A percentile compares a stretch with the other conserved stretches of the same genome.
phyloP scores from a whole-genome alignment of 2,113 vertebrate species.

The Rhinopithecus roxellana region DNA sequence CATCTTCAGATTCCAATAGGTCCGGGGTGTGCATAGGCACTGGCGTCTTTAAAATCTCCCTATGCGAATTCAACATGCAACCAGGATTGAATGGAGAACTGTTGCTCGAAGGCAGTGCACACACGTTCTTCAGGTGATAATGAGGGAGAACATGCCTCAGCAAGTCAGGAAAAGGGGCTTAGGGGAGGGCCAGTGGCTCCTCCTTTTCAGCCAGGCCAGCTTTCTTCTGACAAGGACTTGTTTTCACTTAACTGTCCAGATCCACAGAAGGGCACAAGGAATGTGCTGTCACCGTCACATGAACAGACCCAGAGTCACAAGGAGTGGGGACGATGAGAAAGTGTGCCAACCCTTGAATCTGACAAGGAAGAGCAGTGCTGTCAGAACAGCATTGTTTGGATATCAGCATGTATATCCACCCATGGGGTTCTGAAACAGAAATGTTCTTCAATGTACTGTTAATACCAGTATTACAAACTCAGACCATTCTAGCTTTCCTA shows the following conservation, averaged over 20 bases:
- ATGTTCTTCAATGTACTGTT: neutral
- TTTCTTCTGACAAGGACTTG: neutral
- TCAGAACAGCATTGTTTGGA: no score
- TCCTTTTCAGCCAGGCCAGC: neutral
- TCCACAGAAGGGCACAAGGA: neutral
- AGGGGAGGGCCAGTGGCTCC: neutral
- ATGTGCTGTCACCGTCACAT: neutral
- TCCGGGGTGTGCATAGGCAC: neutral
- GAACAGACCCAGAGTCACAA: no score
- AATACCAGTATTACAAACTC: neutral
- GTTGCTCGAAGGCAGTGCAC: fast-evolving
- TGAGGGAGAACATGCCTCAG: fast-evolving
- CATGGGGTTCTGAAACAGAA: neutral
- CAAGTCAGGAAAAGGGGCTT: no score
- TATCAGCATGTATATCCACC: neutral
- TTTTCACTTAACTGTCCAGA: neutral
- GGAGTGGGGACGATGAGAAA: neutral
- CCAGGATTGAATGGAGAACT: neutral
- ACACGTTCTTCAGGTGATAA: no score
- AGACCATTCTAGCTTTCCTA: neutral
- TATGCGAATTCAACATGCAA: fast-evolving
- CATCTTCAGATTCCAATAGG: neutral
- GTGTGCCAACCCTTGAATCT: neutral
- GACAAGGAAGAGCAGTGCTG: neutral
- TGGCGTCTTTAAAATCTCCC: no score